Evolutionary conservation across 2,113 vertebrate genomes (phyloP).

Genomic region (Pachycephala philippinensis): DNA sequence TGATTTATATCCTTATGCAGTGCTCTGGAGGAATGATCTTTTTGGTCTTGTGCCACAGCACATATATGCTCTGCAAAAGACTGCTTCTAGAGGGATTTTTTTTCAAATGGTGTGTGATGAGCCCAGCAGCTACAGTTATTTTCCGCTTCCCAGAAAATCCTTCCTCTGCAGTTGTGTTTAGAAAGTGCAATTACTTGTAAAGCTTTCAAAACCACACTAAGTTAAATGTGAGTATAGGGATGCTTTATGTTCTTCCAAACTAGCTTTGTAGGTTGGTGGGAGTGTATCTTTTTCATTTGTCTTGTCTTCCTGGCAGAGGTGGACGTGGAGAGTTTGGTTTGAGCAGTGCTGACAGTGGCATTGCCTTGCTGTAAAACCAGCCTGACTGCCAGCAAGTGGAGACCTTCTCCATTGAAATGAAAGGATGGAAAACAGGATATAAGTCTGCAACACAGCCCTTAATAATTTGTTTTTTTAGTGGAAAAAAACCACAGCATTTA

Average conservation of each 20-base stretch:
- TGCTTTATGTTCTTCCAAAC: neutral
- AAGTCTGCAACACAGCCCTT: neutral
- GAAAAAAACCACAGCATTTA: fast-evolving
- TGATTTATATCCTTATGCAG: neutral
- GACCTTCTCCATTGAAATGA: neutral
- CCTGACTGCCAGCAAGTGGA: neutral
- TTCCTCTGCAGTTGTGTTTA: neutral
- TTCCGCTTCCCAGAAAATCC: neutral
- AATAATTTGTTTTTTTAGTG: neutral
- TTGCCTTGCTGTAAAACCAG: neutral
- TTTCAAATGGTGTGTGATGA: neutral
- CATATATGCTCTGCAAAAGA: neutral
- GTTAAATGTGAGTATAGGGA: neutral
- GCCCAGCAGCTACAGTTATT: neutral
- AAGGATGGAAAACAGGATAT: neutral
- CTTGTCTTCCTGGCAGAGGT: neutral
- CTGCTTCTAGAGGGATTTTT: neutral
- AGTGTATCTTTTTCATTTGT: neutral
- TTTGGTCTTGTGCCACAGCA: neutral
- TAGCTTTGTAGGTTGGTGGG: neutral
- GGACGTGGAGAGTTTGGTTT: neutral
- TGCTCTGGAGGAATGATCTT: neutral
- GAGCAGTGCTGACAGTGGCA: neutral
- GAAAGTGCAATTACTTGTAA: neutral
- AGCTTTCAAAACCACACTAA: neutral